Base-by-base conservation (phyloP, 2,113 vertebrate species). In the Syngnathoides biaculeatus region DNA sequence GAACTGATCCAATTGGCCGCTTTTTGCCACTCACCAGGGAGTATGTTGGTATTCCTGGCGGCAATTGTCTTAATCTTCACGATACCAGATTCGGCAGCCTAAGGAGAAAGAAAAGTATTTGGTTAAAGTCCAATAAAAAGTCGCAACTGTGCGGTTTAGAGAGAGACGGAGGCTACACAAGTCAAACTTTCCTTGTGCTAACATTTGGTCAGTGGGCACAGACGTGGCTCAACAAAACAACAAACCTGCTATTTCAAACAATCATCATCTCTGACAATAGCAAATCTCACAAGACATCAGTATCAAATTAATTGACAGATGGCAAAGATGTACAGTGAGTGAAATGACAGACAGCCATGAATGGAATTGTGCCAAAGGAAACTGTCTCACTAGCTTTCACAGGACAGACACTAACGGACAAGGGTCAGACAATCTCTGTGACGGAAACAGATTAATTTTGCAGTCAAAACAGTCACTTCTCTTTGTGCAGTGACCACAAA, bases 51-150 rank as follows among this genome's bases (percentile, higher is more conserved):
- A 86, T 93, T 97, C 84, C 95, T 93, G 80, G 94, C 95, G 82
- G 95, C 95, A 83, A 99, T 98, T 40, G 97, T 99, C 93, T 98
- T 99, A 87, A 99, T 95, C 94, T 98, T 99, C 91, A 99, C 95
- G 76, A 99, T 99, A 88, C 97, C 97, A 71, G 97, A 99, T 90
- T 99, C 97, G 83, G 97, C 97, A 65, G 97, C 97, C 97, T 99
- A 78, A 55, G 40, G 84, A 7, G 72, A 12, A 84, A 65, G 57
- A 50, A 77, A 27, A 72, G 38, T 27, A 71, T 78, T 68, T 68
- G 17, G 66, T 73, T 52, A 13, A 69, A n/a, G 19, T 47, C 52
- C 58, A 59, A 64, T 15, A 38, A 64, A 68, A 66, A 30, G 26
- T 26, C 62, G 35, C 60, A 70, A 35, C 17, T 22, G 15, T 3